Base-by-base conservation (phyloP, 2,113 vertebrate genomes). In the Melanocharis versteri region DNA sequence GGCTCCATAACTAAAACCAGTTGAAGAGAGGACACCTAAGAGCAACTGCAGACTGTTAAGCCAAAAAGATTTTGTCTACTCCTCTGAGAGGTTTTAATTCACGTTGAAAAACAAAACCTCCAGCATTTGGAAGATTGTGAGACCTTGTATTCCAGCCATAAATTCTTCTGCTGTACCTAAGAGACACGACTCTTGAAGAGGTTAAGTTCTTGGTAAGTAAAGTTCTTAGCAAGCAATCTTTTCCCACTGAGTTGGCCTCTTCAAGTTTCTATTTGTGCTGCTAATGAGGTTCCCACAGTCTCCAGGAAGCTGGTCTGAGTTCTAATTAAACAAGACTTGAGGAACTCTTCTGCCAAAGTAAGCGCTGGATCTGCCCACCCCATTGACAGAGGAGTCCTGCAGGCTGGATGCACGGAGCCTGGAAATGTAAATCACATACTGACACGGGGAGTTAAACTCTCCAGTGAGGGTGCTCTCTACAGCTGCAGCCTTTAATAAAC, bases 271-370 rank as follows among this genome's bases (percentile, higher is more conserved):
- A 84, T 95, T 93, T 97, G 91, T 95, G 95, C 91, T 83, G 80
- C 80, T 97, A 94, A 93, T 66, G 94, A 96, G 93, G 91, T 97
- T 96, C 96, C 96, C 96, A 97, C 94, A 96, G 85, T 44, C 93
- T 97, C 64, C 93, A 90, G 96, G 94, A 96, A 95, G 83, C 80
- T 95, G 93, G 89, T 94, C 80, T 64, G 86, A 95, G 76, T 94
- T 96, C 93, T 94, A 96, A 96, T 97, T 96, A 96, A 97, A 96
- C 80, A 87, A 96, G 86, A 39, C 83, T 88, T 44, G 80, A 90
- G 56, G 91, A 95, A 81, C 48, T 62, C 31, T 51, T 92, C 68
- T 92, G 96, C 93, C 89, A 96, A 97, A 97, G 94, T 95, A 96
- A 96, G 95, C 89, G 4, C 47, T 89, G 94, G 89, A 23, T 81